Conservation (phyloP, 2,113 vertebrate genomes). For the Trinectes maculatus region DNA sequence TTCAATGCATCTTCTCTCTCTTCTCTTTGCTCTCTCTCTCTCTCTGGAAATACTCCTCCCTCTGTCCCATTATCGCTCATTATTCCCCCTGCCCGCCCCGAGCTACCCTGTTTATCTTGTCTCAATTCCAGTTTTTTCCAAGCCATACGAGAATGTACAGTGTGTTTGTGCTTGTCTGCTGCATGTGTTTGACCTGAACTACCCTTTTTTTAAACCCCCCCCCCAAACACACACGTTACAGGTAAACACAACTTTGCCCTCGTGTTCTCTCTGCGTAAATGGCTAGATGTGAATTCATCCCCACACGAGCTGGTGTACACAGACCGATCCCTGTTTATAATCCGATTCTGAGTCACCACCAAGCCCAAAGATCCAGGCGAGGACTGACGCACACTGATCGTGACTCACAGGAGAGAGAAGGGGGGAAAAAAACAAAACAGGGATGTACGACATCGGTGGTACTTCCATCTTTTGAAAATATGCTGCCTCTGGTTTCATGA, state of each 20-base stretch:
- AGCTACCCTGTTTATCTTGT: too few relatives aligned
- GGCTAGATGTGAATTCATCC: slow-evolving; percentile 28
- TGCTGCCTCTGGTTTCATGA: slow-evolving; percentile 19
- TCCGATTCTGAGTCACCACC: slow-evolving; percentile 43
- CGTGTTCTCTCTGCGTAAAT: background rate
- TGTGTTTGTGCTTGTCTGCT: background rate
- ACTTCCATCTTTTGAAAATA: slow-evolving; percentile 33
- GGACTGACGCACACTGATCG: slow-evolving; percentile 13
- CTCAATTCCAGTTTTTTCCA: too few relatives aligned
- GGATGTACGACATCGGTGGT: background rate
- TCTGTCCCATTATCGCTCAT: slow-evolving; percentile 61
- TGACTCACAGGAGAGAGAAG: slow-evolving; percentile 21
- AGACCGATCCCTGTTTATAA: slow-evolving; percentile 42
- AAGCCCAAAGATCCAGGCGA: slow-evolving; percentile 27
- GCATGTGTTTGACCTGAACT: slow-evolving; percentile 22
- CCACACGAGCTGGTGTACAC: slow-evolving; percentile 19
- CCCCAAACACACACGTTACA: too few relatives aligned
- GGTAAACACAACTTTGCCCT: too few relatives aligned
- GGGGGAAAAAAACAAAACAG: too few relatives aligned
- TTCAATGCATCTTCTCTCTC: slow-evolving; percentile 10
- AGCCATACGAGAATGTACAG: background rate
- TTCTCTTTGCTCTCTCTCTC: slow-evolving; percentile 20
- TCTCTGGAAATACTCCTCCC: slow-evolving; percentile 52
- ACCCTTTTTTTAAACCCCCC: background rate
- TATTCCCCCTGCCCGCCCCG: background rate